These are phyloP conservation scores for Acrossocheilus fasciatus DNA, from an alignment of 2,797 vertebrate species.

Conservation along the genomic window DNA sequence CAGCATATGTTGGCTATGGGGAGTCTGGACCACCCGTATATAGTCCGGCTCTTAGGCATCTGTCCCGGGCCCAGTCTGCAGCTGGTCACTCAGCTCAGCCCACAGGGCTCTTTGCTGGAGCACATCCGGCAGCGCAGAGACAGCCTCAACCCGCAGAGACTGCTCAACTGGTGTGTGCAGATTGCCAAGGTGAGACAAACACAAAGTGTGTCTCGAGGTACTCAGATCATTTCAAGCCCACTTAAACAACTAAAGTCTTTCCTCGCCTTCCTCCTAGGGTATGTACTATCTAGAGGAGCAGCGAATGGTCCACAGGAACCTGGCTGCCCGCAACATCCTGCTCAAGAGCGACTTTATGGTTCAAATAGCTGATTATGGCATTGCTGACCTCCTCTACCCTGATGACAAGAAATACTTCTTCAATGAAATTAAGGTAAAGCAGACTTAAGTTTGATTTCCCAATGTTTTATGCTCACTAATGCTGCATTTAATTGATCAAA, in stretches of 20 bases:
- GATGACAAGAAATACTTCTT: constrained; percentile 93
- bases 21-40: constrained; percentile 89
- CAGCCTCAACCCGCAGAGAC: constrained; percentile 85
- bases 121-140: constrained; percentile 85
- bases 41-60: constrained; percentile 88
- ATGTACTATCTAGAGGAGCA: constrained; percentile 98
- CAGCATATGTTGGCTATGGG: constrained; percentile 93
- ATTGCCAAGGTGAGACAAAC: constrained; percentile 89
- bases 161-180: constrained; percentile 98
- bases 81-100: constrained; percentile 87
- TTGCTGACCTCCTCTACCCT: constrained; percentile 90
- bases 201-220: neutral
- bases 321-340: constrained; percentile 93
- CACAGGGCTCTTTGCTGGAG: constrained; percentile 88
- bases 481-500: neutral
- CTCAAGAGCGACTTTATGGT: constrained; percentile 90
- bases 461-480: neutral
- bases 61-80: constrained; percentile 89
- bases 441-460: neutral
- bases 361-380: constrained; percentile 94
- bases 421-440: constrained; percentile 87
- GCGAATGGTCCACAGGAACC: constrained; percentile 92
- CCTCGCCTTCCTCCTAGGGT: constrained; percentile 75
- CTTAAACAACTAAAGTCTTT: neutral
- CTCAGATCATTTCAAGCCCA: neutral